Base-by-base conservation (phyloP, 2,113 vertebrate genomes). In the Ctenodactylus gundi region DNA sequence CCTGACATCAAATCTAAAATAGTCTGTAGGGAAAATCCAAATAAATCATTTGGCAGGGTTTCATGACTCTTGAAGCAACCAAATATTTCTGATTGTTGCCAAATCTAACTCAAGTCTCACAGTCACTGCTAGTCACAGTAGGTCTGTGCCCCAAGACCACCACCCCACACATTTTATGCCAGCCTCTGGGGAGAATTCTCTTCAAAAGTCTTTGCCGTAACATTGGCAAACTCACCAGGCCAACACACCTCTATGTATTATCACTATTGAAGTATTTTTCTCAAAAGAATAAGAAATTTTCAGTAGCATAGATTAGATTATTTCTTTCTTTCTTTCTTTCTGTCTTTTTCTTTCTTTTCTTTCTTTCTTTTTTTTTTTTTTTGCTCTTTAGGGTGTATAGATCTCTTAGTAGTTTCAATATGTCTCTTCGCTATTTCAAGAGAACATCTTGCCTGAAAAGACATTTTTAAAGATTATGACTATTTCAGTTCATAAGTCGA, bases 401-500 rank as follows among this genome's bases (percentile, higher is more conserved):
- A 87, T 15, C 15, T 85, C 58, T 70, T 7, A 51, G 13, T 39
- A 20, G 9, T 85, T 87, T 65, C 55, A 57, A 82, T 65, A 36
- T 91, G 68, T 84, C 92, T 85, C 65, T 92, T 81, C 81, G 17
- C 36, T 90, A 75, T 82, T 94, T 95, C 53, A 64, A 93, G 80
- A 68, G 95, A 94, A 87, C 46, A 78, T n/a, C 51, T 82, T 88
- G 41, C 65, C 34, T 91, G 70, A 82, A 51, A 87, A 31, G 49
- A 87, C 92, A 85, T 53, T n/a, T 89, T 91, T 68, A 91, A 64
- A 94, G 95, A 85, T 73, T 91, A 91, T 91, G 87, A 94, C 51
- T 81, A 92, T 85, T 95, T 95, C 46, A n/a, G 21, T 93, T 94
- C 72, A 90, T 83, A 81, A 94, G 94, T 95, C 93, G 73, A 78